phyloP scores from a whole-genome alignment of 2,888 invertebrate genomes.

The Onchidella celtica region DNA sequence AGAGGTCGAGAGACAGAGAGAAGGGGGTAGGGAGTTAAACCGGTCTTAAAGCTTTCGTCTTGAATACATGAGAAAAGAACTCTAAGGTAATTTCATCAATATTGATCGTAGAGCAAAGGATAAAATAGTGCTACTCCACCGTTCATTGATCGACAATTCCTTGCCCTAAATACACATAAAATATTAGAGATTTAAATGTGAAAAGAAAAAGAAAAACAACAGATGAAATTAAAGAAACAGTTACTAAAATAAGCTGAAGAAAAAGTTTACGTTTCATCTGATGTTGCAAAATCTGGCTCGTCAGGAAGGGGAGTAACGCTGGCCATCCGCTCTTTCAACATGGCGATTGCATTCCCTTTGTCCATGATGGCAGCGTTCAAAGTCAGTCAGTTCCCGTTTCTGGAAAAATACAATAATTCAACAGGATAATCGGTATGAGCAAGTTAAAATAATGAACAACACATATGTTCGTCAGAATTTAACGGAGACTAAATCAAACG shows the following conservation, averaged over 20 bases:
- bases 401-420: neutral
- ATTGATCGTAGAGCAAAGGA: too few relatives aligned
- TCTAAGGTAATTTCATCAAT: too few relatives aligned
- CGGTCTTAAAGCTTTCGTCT: neutral
- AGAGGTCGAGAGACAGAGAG: neutral
- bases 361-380: slow-evolving; percentile 56
- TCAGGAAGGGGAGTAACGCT: slow-evolving; percentile 61
- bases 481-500: neutral
- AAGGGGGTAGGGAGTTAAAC: neutral
- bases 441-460: too few relatives aligned
- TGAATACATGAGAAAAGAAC: too few relatives aligned
- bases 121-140: too few relatives aligned
- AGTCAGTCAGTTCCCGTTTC: neutral
- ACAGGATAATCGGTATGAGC: neutral
- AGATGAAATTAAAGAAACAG: too few relatives aligned
- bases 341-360: slow-evolving; percentile 55
- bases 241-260: too few relatives aligned
- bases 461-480: too few relatives aligned
- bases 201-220: too few relatives aligned
- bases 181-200: too few relatives aligned
- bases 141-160: too few relatives aligned
- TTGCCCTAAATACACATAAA: too few relatives aligned
- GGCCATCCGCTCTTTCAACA: slow-evolving; percentile 58
- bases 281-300: slow-evolving; percentile 66
- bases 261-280: slow-evolving; percentile 67